These are phyloP conservation scores for Sweltsa coloradensis DNA, from an alignment of 1,140 invertebrate genomes.

Conservation along the genomic window DNA sequence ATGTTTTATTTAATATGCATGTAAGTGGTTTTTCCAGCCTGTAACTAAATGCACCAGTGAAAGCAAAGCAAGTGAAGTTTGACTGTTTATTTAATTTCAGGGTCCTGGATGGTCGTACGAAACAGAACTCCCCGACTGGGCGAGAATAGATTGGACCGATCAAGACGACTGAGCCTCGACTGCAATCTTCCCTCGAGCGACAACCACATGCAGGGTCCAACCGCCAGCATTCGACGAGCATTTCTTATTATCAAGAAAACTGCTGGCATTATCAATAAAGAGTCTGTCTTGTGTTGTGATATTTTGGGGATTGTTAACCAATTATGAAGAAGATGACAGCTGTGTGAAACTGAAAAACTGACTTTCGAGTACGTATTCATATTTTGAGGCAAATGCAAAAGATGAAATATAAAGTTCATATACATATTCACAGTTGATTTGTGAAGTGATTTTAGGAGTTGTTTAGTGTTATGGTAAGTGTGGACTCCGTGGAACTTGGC, in stretches of 20 bases:
- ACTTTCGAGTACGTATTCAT: too few relatives aligned
- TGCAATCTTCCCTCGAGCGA: background rate
- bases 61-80: slow-evolving; percentile 4
- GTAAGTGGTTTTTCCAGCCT: too few relatives aligned
- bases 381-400: too few relatives aligned
- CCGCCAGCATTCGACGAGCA: background rate
- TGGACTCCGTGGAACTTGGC: too few relatives aligned
- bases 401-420: too few relatives aligned
- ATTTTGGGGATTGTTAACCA: slow-evolving; percentile 2
- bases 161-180: slow-evolving; percentile 26
- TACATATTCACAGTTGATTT: too few relatives aligned
- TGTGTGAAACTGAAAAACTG: too few relatives aligned
- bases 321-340: too few relatives aligned
- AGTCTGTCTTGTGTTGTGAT: background rate
- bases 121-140: slow-evolving; percentile 80
- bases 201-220: background rate
- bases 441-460: too few relatives aligned
- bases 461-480: too few relatives aligned
- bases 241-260: background rate
- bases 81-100: slow-evolving; percentile 31
- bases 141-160: slow-evolving; percentile 65
- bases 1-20: too few relatives aligned
- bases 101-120: slow-evolving; percentile 83
- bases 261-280: background rate
- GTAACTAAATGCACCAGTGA: too few relatives aligned